Evolutionary conservation across 2,113 vertebrate species (phyloP).

Genomic region (Caracal caracal): DNA sequence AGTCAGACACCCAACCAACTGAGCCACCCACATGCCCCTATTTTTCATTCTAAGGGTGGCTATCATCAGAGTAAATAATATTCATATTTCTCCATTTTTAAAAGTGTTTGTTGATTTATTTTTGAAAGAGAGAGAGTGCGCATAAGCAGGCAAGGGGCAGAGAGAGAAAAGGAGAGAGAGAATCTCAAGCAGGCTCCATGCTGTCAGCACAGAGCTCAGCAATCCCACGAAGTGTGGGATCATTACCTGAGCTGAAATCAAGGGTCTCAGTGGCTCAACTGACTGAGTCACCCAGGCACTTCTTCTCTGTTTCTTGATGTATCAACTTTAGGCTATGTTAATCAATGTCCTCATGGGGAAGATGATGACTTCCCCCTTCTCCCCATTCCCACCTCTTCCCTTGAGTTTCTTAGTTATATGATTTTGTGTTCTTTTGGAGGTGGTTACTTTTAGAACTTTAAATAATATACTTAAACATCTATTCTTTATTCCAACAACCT

Average conservation of each 20-base stretch:
- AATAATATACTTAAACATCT: not conserved
- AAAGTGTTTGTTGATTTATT: no score
- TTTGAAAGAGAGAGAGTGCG: no score
- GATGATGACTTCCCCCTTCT: not conserved
- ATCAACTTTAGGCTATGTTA: not conserved
- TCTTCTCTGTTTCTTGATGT: not conserved
- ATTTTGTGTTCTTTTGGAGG: not conserved
- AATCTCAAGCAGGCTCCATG: no score
- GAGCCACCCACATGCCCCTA: not conserved
- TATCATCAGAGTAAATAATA: not conserved
- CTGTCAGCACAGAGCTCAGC: no score
- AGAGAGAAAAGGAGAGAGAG: no score
- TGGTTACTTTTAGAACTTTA: slow-evolving; percentile 12
- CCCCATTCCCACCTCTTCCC: not conserved
- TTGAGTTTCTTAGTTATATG: not conserved
- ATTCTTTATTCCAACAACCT: not conserved
- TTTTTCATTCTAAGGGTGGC: slow-evolving; percentile 35
- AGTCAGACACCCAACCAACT: no score
- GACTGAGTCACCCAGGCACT: no score
- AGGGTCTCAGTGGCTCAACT: no score
- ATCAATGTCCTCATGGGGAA: not conserved
- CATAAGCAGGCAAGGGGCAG: no score
- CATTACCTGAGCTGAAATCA: no score
- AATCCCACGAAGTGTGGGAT: no score
- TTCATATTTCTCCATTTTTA: not conserved